These are phyloP conservation scores for Condylura cristata DNA, from an alignment of 2,113 vertebrate species.

Conservation along the genomic window DNA sequence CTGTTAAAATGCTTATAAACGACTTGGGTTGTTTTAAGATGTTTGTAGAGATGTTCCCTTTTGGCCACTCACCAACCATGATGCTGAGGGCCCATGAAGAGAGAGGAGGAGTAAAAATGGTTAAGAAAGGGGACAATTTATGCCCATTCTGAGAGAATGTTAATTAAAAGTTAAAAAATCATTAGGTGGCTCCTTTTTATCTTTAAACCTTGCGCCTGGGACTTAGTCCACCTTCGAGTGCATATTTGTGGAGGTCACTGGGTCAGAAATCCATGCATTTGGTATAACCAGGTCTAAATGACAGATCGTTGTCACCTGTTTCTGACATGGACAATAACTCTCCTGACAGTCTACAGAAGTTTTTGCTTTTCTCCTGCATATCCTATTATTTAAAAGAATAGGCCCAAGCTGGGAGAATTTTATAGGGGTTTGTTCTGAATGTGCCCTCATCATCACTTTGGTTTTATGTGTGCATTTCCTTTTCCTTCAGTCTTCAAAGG, in stretches of 20 bases:
- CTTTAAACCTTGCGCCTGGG: conserved; percentile 78
- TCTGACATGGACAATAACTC: conserved; percentile 30
- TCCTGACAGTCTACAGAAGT: neutral
- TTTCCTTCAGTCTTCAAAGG: neutral
- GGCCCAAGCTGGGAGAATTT: neutral
- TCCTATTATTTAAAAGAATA: neutral
- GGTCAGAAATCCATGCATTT: conserved; percentile 70
- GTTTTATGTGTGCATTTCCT: neutral
- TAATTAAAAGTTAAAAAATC: conserved; percentile 77
- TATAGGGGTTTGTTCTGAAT: neutral
- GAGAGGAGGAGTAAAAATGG: neutral
- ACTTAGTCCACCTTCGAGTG: conserved; percentile 69
- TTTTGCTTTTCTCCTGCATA: neutral
- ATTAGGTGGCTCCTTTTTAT: conserved; percentile 79
- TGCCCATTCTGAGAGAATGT: conserved; percentile 67
- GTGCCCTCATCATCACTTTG: neutral
- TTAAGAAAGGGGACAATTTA: conserved; percentile 41
- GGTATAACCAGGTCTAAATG: conserved; percentile 9
- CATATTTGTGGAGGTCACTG: conserved; percentile 70
- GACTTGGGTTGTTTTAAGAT: conserved; percentile 77
- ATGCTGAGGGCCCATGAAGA: conserved; percentile 22
- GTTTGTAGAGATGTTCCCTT: conserved; percentile 35
- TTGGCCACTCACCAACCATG: conserved; percentile 46
- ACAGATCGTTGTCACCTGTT: conserved; percentile 67
- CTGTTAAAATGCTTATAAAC: conserved; percentile 83